Percentiles rank a stretch among this genome's conserved stretches.
Conservation (phyloP, 2,888 invertebrate genomes). For the Tetranychus piercei region DNA sequence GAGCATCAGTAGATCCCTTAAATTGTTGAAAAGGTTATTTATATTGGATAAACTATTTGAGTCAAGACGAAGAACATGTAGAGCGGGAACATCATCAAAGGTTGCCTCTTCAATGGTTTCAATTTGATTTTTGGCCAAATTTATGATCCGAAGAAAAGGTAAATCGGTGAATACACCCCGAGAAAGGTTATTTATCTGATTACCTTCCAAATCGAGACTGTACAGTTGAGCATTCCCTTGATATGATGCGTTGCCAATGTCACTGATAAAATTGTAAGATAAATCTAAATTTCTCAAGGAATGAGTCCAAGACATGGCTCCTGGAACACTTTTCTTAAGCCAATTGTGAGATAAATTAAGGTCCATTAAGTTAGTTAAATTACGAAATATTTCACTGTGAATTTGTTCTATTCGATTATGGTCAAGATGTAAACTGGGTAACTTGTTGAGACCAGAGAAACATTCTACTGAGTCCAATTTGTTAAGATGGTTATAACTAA, state of each 20-base stretch:
- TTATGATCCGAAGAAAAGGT: slow-evolving; percentile 50
- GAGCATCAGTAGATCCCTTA: slow-evolving; percentile 65
- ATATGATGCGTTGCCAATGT: slow-evolving; percentile 61
- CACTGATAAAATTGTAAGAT: slow-evolving; percentile 70
- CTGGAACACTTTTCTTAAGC: slow-evolving; percentile 51
- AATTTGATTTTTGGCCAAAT: slow-evolving; percentile 68
- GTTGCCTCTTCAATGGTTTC: slow-evolving; percentile 56
- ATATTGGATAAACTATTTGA: slow-evolving; percentile 64
- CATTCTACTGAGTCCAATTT: slow-evolving; percentile 68
- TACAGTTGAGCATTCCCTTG: slow-evolving; percentile 67
- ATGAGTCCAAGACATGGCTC: slow-evolving; percentile 64
- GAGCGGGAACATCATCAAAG: slow-evolving; percentile 49
- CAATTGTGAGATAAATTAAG: slow-evolving; percentile 72
- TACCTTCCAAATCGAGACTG: slow-evolving; percentile 71
- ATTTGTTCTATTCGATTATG: slow-evolving; percentile 66
- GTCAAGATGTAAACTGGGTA: slow-evolving; percentile 65
- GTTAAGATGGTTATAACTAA: slow-evolving; percentile 62
- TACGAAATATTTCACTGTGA: slow-evolving; percentile 68
- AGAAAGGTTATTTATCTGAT: slow-evolving; percentile 62
- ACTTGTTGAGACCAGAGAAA: slow-evolving; percentile 63
- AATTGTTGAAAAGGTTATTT: slow-evolving; percentile 60
- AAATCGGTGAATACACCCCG: slow-evolving; percentile 59
- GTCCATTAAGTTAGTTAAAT: slow-evolving; percentile 73
- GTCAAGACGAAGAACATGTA: slow-evolving; percentile 72
- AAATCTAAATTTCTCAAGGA: slow-evolving; percentile 69